These are phyloP conservation scores for Deilephila porcellus DNA, from an alignment of 2,888 invertebrate genomes.

Conservation along the genomic window DNA sequence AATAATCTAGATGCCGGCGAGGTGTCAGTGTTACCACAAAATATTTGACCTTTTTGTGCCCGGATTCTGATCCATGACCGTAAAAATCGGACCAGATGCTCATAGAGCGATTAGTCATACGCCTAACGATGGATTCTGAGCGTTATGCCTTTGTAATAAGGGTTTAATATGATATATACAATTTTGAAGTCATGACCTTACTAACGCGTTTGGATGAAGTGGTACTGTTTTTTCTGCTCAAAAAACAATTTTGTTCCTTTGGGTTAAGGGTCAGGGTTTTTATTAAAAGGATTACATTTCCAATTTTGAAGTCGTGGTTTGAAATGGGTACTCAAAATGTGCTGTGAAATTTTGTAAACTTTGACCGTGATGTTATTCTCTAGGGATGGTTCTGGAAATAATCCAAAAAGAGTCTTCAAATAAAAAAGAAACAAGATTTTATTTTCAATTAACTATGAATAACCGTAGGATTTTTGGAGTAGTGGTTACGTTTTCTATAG, in stretches of 20 bases:
- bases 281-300: background rate
- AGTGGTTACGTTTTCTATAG: too few relatives aligned
- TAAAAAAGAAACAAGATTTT: background rate
- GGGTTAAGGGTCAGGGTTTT: background rate
- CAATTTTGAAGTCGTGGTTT: constrained; percentile 8
- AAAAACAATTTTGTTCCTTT: constrained; percentile 4
- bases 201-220: background rate
- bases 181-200: constrained; percentile 19
- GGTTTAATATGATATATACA: background rate
- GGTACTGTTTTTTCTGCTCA: background rate
- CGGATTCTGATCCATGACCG: constrained; percentile 58
- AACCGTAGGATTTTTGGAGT: too few relatives aligned
- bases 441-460: too few relatives aligned
- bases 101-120: constrained; percentile 72
- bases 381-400: background rate
- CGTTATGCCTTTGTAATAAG: constrained; percentile 35
- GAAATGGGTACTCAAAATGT: constrained; percentile 8
- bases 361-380: background rate
- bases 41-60: constrained; percentile 59
- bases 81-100: constrained; percentile 68
- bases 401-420: background rate
- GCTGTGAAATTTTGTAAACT: background rate
- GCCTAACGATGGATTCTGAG: constrained; percentile 34
- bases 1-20: constrained; percentile 40
- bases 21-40: constrained; percentile 41